Evolutionary conservation across 2,113 vertebrate species (phyloP).

Genomic region (Pan paniscus): DNA sequence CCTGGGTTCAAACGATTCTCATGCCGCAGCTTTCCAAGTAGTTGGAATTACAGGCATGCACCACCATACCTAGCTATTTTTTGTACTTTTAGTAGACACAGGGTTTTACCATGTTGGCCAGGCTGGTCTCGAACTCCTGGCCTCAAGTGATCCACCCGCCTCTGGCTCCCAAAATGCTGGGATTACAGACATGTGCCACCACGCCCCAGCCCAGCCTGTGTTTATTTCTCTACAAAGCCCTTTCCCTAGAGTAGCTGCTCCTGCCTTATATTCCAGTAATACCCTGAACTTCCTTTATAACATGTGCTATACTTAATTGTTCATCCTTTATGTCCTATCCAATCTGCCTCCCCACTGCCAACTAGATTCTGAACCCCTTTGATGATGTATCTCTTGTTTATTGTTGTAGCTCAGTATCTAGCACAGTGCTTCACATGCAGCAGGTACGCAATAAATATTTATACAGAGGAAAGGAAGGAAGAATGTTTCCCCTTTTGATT

Average conservation of each 20-base stretch:
- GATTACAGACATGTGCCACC: no score
- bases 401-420: neutral
- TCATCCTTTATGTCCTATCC: neutral
- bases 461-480: constrained; percentile 24
- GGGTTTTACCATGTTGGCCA: no score
- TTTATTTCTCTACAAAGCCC: neutral
- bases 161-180: no score
- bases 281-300: neutral
- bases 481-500: neutral
- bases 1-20: no score
- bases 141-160: no score
- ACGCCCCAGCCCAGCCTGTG: neutral
- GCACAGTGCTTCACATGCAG: neutral
- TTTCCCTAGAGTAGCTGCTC: neutral
- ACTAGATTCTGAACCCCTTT: neutral
- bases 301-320: neutral
- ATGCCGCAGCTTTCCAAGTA: no score
- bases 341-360: neutral
- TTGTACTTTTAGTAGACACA: no score
- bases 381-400: neutral
- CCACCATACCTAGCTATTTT: no score
- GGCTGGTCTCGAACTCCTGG: no score
- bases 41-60: no score
- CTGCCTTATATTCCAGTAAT: neutral
- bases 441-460: constrained; percentile 1